Evolutionary conservation across 2,888 invertebrate species (phyloP).

Genomic region (Choristoneura rosaceana): DNA sequence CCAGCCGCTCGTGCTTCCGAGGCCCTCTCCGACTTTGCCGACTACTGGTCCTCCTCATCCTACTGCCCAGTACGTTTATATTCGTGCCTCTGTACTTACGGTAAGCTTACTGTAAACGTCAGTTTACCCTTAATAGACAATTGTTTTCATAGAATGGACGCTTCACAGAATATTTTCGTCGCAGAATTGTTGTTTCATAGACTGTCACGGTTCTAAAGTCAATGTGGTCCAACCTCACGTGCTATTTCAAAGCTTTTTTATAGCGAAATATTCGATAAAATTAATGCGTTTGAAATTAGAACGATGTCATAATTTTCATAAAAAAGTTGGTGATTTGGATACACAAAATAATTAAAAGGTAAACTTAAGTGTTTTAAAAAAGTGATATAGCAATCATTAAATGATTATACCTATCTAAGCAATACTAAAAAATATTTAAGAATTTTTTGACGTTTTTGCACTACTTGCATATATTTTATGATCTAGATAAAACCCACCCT

Average conservation of each 20-base stretch:
- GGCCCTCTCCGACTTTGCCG: constrained; percentile 87
- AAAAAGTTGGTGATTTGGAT: too few species aligned
- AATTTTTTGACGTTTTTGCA: background rate
- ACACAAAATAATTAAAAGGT: too few species aligned
- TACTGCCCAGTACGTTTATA: constrained; percentile 88
- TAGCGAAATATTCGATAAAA: too few species aligned
- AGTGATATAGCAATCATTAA: background rate
- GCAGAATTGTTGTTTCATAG: background rate
- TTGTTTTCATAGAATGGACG: background rate
- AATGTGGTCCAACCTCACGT: background rate
- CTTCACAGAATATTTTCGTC: background rate
- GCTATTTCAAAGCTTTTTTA: background rate
- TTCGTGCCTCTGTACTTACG: constrained; percentile 89
- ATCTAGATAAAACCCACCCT: constrained; percentile 13
- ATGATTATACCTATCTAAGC: background rate
- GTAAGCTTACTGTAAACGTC: constrained; percentile 52
- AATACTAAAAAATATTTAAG: too few species aligned
- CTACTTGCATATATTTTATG: background rate
- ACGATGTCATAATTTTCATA: too few species aligned
- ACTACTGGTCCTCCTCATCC: constrained; percentile 86
- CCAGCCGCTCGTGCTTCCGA: constrained; percentile 63
- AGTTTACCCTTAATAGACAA: background rate
- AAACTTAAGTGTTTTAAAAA: too few species aligned
- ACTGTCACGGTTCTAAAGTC: background rate
- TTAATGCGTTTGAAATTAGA: too few species aligned